Evolutionary conservation across 1,140 invertebrate genomes (phyloP).

Genomic region (Drosophila arizonae): DNA sequence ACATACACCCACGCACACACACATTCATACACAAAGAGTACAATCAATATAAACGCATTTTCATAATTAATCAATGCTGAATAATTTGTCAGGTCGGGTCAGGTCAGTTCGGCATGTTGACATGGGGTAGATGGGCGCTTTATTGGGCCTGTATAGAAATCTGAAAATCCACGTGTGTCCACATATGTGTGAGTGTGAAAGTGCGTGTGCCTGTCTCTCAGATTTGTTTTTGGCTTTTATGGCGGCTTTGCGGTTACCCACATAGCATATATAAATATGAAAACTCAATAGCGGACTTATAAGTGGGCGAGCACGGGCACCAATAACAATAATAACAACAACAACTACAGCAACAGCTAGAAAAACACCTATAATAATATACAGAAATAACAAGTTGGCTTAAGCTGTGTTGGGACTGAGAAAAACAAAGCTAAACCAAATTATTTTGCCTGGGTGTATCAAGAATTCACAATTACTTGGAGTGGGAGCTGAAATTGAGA

Average conservation of each 20-base stretch:
- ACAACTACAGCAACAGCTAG: slow-evolving; percentile 7
- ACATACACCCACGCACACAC: slow-evolving; percentile 6
- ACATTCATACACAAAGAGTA: slow-evolving; percentile 18
- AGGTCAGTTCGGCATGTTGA: slow-evolving; percentile 36
- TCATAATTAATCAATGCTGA: slow-evolving; percentile 80
- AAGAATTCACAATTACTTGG: not conserved
- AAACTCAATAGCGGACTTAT: slow-evolving; percentile 38
- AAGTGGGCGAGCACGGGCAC: slow-evolving; percentile 23
- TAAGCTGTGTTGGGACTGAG: slow-evolving; percentile 10
- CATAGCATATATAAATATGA: slow-evolving; percentile 60
- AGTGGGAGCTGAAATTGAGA: no score
- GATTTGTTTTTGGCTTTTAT: slow-evolving; percentile 77
- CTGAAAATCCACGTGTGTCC: slow-evolving; percentile 2
- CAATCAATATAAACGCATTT: slow-evolving; percentile 80
- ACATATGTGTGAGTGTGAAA: slow-evolving; percentile 13
- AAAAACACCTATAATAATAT: slow-evolving; percentile 4
- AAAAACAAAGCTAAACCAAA: no score
- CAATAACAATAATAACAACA: slow-evolving; percentile 2
- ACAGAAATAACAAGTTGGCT: not conserved
- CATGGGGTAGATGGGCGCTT: not conserved
- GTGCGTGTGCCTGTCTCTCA: slow-evolving; percentile 64
- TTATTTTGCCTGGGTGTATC: not conserved
- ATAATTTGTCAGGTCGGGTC: slow-evolving; percentile 65
- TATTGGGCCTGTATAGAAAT: not conserved
- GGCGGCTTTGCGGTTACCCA: slow-evolving; percentile 66